Evolutionary conservation across 2,797 vertebrate species (phyloP).

Genomic region (Anguilla megastoma): DNA sequence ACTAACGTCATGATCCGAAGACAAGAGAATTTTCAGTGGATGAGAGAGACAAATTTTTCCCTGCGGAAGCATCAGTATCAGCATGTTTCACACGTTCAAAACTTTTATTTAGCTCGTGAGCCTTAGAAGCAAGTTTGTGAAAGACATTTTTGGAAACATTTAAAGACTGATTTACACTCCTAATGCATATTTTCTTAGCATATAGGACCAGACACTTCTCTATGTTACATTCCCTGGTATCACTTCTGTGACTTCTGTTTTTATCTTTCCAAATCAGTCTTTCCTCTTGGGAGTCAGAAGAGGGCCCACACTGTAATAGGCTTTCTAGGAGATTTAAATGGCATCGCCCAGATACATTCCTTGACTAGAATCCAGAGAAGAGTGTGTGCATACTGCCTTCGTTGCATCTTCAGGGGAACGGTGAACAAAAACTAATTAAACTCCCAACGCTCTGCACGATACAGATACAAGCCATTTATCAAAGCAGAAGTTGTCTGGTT

Average conservation of each 20-base stretch:
- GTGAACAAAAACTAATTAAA: constrained; percentile 10
- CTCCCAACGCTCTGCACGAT: constrained; percentile 8
- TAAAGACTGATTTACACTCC: not conserved
- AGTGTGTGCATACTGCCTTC: not conserved
- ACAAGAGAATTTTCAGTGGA: not conserved
- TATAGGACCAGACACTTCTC: not conserved
- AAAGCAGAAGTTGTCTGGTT: constrained; percentile 26
- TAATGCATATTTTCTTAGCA: not conserved
- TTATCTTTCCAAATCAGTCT: not conserved
- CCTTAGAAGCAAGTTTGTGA: not conserved
- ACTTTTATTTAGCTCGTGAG: not conserved
- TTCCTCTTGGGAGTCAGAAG: not conserved
- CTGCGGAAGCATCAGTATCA: not conserved
- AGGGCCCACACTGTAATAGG: not conserved
- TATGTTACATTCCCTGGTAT: not conserved
- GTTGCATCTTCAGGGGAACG: not conserved
- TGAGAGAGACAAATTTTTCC: not conserved
- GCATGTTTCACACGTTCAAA: not conserved
- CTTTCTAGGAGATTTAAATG: constrained; percentile 25
- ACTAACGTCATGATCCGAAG: not conserved
- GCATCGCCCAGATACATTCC: constrained; percentile 17
- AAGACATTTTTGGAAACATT: not conserved
- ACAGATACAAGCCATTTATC: constrained; percentile 21
- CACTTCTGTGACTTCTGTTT: not conserved
- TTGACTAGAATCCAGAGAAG: not conserved